Conservation (phyloP, 2,797 vertebrate genomes). For the Picus viridis region DNA sequence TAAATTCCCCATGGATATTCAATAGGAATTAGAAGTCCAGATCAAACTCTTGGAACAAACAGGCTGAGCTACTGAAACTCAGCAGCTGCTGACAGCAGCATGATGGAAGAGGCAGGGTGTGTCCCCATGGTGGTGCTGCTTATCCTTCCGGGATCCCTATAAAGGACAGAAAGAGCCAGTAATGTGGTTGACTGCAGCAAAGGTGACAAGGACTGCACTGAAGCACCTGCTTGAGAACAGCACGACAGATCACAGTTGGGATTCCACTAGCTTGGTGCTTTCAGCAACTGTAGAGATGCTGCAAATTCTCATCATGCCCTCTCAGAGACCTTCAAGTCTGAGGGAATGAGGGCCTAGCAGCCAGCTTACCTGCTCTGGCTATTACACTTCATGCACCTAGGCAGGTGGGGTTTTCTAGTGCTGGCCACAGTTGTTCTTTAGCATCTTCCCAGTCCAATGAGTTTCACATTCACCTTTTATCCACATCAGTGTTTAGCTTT, state of each 20-base stretch:
- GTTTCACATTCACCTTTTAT: background rate
- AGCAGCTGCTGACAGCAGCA: background rate
- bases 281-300: background rate
- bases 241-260: background rate
- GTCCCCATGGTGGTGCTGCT: background rate
- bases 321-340: background rate
- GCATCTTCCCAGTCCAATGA: background rate
- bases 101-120: accelerated
- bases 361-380: background rate
- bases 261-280: background rate
- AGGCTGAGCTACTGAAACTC: background rate
- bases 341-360: background rate
- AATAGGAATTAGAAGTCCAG: background rate
- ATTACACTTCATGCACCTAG: background rate
- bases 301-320: background rate
- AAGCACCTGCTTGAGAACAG: background rate
- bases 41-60: background rate
- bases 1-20: background rate
- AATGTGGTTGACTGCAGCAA: background rate
- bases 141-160: accelerated
- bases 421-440: background rate
- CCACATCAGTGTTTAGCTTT: background rate
- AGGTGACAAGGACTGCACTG: background rate
- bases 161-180: background rate
- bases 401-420: background rate